Percentiles rank a stretch among this genome's conserved stretches.
Evolutionary conservation across 2,888 invertebrate species (phyloP).

Genomic region (Diogma glabrata): DNA sequence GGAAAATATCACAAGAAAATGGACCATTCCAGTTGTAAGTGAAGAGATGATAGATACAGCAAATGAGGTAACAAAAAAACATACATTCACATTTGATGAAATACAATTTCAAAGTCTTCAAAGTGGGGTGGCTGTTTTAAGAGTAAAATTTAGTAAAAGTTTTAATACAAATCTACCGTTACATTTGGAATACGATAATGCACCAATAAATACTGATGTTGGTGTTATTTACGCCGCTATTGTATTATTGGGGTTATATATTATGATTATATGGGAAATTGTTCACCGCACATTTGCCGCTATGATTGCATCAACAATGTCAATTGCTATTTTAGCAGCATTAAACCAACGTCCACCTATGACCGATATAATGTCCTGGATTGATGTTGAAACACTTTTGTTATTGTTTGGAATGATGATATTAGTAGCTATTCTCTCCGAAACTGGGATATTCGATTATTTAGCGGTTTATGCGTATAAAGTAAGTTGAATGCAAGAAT

Average conservation of each 20-base stretch:
- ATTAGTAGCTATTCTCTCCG: conserved; percentile 61
- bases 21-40: conserved; percentile 31
- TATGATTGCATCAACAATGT: conserved; percentile 57
- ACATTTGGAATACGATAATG: conserved; percentile 46
- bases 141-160: conserved; percentile 27
- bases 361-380: conserved; percentile 59
- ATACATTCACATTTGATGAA: conserved; percentile 25
- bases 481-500: conserved; percentile 31
- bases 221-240: conserved; percentile 62
- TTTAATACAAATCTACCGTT: conserved; percentile 34
- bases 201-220: conserved; percentile 48
- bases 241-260: conserved; percentile 60
- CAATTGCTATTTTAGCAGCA: conserved; percentile 56
- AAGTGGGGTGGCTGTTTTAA: conserved; percentile 23
- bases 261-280: conserved; percentile 64
- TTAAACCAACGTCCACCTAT: conserved; percentile 58
- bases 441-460: conserved; percentile 70
- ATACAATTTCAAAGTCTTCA: conserved; percentile 19
- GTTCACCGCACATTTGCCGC: conserved; percentile 64
- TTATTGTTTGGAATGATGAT: conserved; percentile 72
- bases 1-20: conserved; percentile 20
- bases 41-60: conserved; percentile 31
- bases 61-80: conserved; percentile 37
- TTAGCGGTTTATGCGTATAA: conserved; percentile 57
- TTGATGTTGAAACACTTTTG: conserved; percentile 59